These are phyloP conservation scores for Melanotaenia parkinsoni DNA, from an alignment of 2,797 vertebrate genomes.

Conservation along the genomic window DNA sequence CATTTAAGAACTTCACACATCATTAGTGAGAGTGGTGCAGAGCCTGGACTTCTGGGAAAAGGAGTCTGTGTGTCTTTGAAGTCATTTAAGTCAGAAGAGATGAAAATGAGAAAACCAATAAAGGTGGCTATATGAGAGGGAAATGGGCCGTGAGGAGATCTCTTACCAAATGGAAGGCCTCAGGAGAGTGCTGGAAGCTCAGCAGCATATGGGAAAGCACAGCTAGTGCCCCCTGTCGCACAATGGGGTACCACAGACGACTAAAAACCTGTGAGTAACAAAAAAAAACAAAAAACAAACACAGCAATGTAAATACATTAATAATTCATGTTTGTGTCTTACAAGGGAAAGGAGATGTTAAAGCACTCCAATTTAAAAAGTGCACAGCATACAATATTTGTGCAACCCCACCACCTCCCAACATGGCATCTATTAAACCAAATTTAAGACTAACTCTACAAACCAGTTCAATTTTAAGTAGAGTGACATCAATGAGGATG, in stretches of 20 bases:
- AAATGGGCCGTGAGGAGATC: constrained; percentile 61
- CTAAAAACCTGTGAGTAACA: constrained; percentile 89
- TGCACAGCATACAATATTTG: background rate
- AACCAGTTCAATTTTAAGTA: constrained; percentile 98
- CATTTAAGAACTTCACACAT: constrained; percentile 65
- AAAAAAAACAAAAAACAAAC: background rate
- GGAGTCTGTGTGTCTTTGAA: constrained; percentile 50
- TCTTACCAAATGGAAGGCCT: constrained; percentile 98
- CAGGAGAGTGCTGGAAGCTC: constrained; percentile 99
- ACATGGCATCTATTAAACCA: background rate
- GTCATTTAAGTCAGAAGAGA: constrained; percentile 63
- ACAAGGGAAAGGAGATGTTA: background rate
- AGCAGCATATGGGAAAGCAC: constrained; percentile 99
- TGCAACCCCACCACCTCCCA: background rate
- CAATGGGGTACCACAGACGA: constrained; percentile 97
- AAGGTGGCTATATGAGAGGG: constrained; percentile 51
- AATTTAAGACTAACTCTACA: constrained; percentile 58
- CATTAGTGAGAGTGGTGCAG: constrained; percentile 48
- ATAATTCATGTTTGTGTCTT: background rate
- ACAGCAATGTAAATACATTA: background rate
- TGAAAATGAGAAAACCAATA: constrained; percentile 60
- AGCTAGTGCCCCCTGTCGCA: constrained; percentile 93
- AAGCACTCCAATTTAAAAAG: background rate
- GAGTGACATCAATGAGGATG: constrained; percentile 97
- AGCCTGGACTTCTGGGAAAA: constrained; percentile 52